Conservation (phyloP, 2,888 invertebrate genomes). For the Thymelicus acteon region DNA sequence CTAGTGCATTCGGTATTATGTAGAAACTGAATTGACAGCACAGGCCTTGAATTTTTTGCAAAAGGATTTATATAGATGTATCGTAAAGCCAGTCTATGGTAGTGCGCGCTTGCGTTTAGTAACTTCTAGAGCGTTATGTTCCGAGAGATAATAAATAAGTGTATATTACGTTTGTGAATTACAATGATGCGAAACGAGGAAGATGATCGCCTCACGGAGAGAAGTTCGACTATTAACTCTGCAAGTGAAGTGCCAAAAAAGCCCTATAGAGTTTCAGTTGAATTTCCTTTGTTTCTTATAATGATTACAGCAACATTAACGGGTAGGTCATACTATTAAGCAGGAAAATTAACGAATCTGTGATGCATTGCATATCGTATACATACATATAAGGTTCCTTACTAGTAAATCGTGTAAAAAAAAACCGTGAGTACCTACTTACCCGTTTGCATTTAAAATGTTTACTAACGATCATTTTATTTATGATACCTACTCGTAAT, state of each 20-base stretch:
- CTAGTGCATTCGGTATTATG: not conserved
- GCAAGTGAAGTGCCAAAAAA: slow-evolving; percentile 58
- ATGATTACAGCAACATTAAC: slow-evolving; percentile 66
- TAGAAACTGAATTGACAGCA: not conserved
- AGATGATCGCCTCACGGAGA: slow-evolving; percentile 40
- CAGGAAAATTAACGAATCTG: not conserved
- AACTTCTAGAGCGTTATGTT: not conserved
- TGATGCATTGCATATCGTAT: too few species aligned
- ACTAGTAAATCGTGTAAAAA: too few species aligned
- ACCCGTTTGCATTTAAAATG: too few species aligned
- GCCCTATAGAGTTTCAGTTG: slow-evolving; percentile 64
- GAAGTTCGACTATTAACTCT: slow-evolving; percentile 50
- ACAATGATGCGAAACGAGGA: slow-evolving; percentile 18
- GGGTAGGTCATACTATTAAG: slow-evolving; percentile 53
- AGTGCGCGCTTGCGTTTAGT: not conserved
- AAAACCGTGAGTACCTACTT: too few species aligned
- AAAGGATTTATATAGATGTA: not conserved
- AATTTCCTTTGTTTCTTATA: slow-evolving; percentile 70
- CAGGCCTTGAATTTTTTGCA: not conserved
- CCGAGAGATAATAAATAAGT: not conserved
- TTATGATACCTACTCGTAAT: too few species aligned
- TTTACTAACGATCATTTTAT: too few species aligned
- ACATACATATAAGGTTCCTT: too few species aligned
- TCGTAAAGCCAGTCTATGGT: not conserved
- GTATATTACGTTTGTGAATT: not conserved